Percentiles rank a stretch among this genome's conserved stretches.
phyloP scores from a whole-genome alignment of 2,888 invertebrate species.

The Stenichneumon culpator region DNA sequence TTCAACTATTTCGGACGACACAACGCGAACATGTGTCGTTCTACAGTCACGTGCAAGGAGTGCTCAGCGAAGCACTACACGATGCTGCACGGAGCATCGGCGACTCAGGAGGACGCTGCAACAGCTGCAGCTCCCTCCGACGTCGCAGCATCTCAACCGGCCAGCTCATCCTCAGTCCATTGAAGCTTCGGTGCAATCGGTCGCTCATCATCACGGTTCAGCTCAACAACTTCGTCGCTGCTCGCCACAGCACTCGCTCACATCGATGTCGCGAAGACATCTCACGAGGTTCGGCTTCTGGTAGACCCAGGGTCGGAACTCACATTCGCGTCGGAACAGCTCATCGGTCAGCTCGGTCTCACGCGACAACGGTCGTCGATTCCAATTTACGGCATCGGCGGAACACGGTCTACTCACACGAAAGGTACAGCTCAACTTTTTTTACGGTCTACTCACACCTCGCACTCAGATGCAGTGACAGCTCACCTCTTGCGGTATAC shows the following conservation, averaged over 20 bases:
- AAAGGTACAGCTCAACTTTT: conserved; percentile 1
- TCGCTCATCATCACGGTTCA: not conserved
- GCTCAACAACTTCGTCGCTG: not conserved
- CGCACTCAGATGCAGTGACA: not conserved
- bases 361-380: conserved; percentile 5
- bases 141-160: not conserved
- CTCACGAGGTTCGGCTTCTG: conserved; percentile 35
- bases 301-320: conserved; percentile 62
- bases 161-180: not conserved
- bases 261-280: no score
- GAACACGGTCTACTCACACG: not conserved
- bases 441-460: not conserved
- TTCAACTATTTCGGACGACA: conserved; percentile 61
- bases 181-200: conserved; percentile 8
- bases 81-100: conserved; percentile 38
- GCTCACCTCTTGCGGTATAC: no score
- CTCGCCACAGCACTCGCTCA: no score
- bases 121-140: not conserved
- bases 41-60: not conserved
- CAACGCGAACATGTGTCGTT: not conserved
- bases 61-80: conserved; percentile 40
- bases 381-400: conserved; percentile 50
- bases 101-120: no score
- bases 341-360: conserved; percentile 30
- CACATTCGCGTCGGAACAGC: conserved; percentile 48